These are phyloP conservation scores for Maniola hyperantus DNA, from an alignment of 2,888 invertebrate genomes.

Conservation along the genomic window DNA sequence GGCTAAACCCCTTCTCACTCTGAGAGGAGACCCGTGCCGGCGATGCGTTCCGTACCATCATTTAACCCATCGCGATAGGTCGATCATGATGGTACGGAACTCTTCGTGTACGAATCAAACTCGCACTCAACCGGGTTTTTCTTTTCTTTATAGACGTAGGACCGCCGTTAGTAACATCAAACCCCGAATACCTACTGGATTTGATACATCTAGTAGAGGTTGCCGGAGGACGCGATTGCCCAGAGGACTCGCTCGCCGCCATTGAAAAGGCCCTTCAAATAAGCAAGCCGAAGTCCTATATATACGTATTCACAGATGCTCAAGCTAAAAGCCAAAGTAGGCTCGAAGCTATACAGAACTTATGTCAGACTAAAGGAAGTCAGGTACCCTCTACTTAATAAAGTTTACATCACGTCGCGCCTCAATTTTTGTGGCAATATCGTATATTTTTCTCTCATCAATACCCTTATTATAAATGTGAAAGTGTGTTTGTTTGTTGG, in stretches of 20 bases:
- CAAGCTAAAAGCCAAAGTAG: slow-evolving; percentile 50
- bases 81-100: too few species aligned
- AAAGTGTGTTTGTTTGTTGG: too few species aligned
- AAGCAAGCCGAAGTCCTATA: slow-evolving; percentile 52
- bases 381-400: slow-evolving; percentile 40
- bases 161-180: slow-evolving; percentile 33
- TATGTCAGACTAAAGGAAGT: slow-evolving; percentile 43
- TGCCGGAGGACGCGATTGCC: slow-evolving; percentile 53
- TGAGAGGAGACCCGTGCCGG: too few species aligned
- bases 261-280: slow-evolving; percentile 54
- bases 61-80: too few species aligned
- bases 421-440: too few species aligned
- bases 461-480: too few species aligned
- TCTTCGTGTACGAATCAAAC: too few species aligned
- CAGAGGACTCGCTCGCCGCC: slow-evolving; percentile 60
- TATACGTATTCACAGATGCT: slow-evolving; percentile 66
- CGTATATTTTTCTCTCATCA: too few species aligned
- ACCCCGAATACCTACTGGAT: slow-evolving; percentile 32
- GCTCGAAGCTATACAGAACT: slow-evolving; percentile 39
- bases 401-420: too few species aligned
- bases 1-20: too few species aligned
- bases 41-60: too few species aligned
- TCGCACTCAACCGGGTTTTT: too few species aligned
- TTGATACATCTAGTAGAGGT: slow-evolving; percentile 39
- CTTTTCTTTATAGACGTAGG: slow-evolving; percentile 39